phyloP scores from a whole-genome alignment of 2,113 vertebrate genomes.

The Galbula dea region DNA sequence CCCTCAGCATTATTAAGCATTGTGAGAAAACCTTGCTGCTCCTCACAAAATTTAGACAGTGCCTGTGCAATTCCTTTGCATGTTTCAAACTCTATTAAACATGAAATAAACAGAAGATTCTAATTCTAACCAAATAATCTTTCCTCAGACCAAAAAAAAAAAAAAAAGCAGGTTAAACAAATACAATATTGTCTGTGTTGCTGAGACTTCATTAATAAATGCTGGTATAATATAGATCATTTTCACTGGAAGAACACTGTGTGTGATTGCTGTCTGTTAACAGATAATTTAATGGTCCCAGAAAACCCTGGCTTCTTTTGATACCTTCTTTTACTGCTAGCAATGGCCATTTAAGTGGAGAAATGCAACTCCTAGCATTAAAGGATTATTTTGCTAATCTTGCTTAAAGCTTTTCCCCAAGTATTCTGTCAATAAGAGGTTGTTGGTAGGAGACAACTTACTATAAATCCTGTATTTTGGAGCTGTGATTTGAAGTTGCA shows the following conservation, averaged over 20 bases:
- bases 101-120: background rate
- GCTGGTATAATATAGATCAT: background rate
- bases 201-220: constrained; percentile 12
- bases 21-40: background rate
- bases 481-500: constrained; percentile 3
- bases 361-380: constrained; percentile 51
- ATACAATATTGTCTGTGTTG: background rate
- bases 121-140: background rate
- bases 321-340: constrained; percentile 7
- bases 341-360: constrained; percentile 1
- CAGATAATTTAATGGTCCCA: constrained; percentile 2
- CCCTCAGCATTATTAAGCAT: background rate
- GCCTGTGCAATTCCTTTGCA: background rate
- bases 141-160: background rate
- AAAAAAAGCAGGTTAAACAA: background rate
- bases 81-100: background rate
- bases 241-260: constrained; percentile 2
- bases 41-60: background rate
- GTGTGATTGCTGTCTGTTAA: background rate
- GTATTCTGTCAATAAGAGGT: constrained; percentile 25
- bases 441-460: constrained; percentile 20
- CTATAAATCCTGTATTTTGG: constrained; percentile 18
- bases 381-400: constrained; percentile 66
- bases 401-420: constrained; percentile 23
- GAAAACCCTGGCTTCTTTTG: background rate